Base-by-base conservation (phyloP, 2,888 invertebrate genomes). In the Diaphora mendica region DNA sequence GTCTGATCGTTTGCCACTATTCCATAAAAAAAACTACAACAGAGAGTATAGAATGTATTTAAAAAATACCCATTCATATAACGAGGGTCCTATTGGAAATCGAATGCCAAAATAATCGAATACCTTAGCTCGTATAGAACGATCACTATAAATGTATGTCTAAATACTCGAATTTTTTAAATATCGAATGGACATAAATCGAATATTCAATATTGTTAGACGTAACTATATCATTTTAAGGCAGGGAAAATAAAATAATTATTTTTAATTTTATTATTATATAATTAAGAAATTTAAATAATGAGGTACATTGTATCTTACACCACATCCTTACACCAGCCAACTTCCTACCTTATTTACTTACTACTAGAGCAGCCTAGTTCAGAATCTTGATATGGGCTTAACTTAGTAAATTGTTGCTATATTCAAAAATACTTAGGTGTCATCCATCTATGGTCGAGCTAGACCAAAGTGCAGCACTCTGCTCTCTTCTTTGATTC, bases 391-490 rank as follows among this genome's bases (percentile, higher is more conserved):
- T 26, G 59, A 26, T 26, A 26, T 30, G 62, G 26, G 15, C 15
- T 30, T 30, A 62, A 30, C 30, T 62, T 62, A 62, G n/a, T 26
- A 30, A 62, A 62, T 26, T 17, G 59, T 55, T 33, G 55, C 55
- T 39, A 15, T 35, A 35, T 26, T 35, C 39, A 68, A 48, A 69
- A 39, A 35, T 51, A 33, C 35, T 55, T 7, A 30, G n/a, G n/a
- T 62, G 51, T 55, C 68, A 68, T 69, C 81, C 69, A 80, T 64
- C 66, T 42, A 11, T 39, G 35, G 67, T 23, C 69, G 20, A 11
- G 72, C 83, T 89, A 93, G 82, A 86, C 88, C 66, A 94, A 30
- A 48, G 75, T 71, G 78, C 94, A 94, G 85, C 93, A 93, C 4
- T 87, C 79, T 0, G 39, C 15, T 2, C 44, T 42, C 33, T 80